Evolutionary conservation across 2,113 vertebrate species (phyloP), one percentile per base, ranked within the genome.

Genomic region (Prionailurus bengalensis): DNA sequence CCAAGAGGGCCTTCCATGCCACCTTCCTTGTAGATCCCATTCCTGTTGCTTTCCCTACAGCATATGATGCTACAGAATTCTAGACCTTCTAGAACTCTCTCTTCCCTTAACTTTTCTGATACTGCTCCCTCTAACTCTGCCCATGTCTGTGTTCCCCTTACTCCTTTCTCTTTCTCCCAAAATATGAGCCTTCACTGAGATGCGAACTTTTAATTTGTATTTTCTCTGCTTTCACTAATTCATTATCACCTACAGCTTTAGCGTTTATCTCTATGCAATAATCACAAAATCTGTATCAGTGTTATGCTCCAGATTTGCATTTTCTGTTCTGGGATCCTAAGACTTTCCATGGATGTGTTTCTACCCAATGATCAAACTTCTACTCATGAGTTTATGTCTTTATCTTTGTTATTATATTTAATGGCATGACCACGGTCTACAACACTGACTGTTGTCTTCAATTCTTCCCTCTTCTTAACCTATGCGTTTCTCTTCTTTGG

Each of bases 11-110:
- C 39, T 13, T 4, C 39, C 17, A 12, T 11, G 39, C 7, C 7
- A 3, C 0, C 1, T 71, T 45, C n/a, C 12, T 23, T 17, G 12
- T 3, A 3, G 36, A 31, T 48, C n/a, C 9, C 2, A 7, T 48
- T 51, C 42, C 36, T 63, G n/a, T 63, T n/a, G 19, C 33, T 66
- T 53, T 63, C 31, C 45, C 33, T 17, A 70, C 0, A 33, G 29
- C 11, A 33, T 3, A 14, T 10, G 74, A 16, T 31, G 2, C 4
- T 14, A 19, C 4, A 31, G 29, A n/a, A 76, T 76, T 29, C 12
- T 73, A 25, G 10, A 25, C 33, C 39, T 91, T 80, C 63, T 7
- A 36, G 65, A 91, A 15, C 21, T 61, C 65, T 89, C 68, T 91
- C 48, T 58, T 53, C 6, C 12, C 25, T 42, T 42, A 53, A 39